Evolutionary conservation across 2,888 invertebrate species (phyloP), one percentile per base, ranked within the genome.

Genomic region (Fragum sueziense): DNA sequence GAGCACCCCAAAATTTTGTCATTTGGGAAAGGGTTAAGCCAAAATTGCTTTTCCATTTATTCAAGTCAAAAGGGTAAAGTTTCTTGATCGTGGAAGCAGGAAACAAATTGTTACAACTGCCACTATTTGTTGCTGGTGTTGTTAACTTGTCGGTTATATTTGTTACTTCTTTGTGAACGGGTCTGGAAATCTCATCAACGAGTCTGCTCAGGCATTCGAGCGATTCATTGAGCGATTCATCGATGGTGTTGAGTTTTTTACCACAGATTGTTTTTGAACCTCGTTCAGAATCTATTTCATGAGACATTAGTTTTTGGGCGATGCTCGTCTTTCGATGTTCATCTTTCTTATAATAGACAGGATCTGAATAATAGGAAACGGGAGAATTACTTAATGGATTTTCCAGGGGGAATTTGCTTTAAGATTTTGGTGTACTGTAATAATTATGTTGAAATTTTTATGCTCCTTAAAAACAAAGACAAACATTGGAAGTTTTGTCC

Each of bases 211-310:
- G 65, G 41, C 65, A 37, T 65, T 41, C 34, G 41, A 65, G 41
- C 65, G 41, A 41, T 41, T 65, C 65, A 65, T 65, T 27, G 41
- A 65, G 41, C 65, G 41, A 41, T 41, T 65, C 65, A 65, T 65
- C 41, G 41, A 61, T 31, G 65, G 11, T 25, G 6, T 14, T 1
- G 41, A 14, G 22, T 65, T 65, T 41, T 41, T 41, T 22, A 22
- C 9, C n/a, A 20, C 20, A 33, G 27, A n/a, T 25, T 61, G 31
- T 61, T n/a, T n/a, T 27, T 41, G 62, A 57, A 69, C 69, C 57
- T 52, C 76, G 74, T 76, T 74, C 74, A 74, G 76, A 76, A 76
- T 67, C 74, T 70, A 80, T 80, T 80, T 76, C 74, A 80, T 74
- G 74, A 80, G 74, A 74, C 80, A 80, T 80, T 76, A 74, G 76